phyloP scores from a whole-genome alignment of 53 echinoderm and acorn worm species.

The Zoroaster sp. region DNA sequence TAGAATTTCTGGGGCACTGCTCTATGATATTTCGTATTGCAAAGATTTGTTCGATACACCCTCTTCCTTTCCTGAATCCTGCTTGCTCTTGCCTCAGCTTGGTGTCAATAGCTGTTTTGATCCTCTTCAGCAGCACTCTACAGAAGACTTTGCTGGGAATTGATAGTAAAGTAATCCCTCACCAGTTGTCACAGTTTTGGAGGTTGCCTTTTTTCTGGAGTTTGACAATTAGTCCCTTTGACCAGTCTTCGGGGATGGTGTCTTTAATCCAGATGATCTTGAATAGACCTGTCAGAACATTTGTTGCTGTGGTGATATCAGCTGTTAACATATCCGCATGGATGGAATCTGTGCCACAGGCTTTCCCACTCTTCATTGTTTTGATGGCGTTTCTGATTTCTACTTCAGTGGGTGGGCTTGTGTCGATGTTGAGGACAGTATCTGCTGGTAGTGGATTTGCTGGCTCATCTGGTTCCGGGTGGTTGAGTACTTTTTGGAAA shows the following conservation, averaged over 20 bases:
- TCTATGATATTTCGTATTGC: no score
- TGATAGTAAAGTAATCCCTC: no score
- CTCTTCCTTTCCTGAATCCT: no score
- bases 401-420: background rate
- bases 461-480: slow-evolving; percentile 7
- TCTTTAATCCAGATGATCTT: background rate
- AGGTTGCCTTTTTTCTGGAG: no score
- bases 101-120: no score
- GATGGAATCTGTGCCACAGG: background rate
- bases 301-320: background rate
- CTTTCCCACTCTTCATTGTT: slow-evolving; percentile 24
- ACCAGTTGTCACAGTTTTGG: no score
- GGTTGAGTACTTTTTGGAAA: background rate
- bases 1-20: no score
- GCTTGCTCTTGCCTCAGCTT: no score
- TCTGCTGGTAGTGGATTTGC: slow-evolving; percentile 23
- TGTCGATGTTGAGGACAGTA: background rate
- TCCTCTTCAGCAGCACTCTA: no score
- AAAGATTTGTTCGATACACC: no score
- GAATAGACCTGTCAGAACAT: background rate
- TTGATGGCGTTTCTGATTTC: background rate
- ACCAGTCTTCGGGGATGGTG: slow-evolving; percentile 1
- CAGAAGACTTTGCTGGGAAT: no score
- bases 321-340: slow-evolving; percentile 38
- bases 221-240: no score